phyloP scores from a whole-genome alignment of 2,888 invertebrate species.

The Cosmia trapezina region DNA sequence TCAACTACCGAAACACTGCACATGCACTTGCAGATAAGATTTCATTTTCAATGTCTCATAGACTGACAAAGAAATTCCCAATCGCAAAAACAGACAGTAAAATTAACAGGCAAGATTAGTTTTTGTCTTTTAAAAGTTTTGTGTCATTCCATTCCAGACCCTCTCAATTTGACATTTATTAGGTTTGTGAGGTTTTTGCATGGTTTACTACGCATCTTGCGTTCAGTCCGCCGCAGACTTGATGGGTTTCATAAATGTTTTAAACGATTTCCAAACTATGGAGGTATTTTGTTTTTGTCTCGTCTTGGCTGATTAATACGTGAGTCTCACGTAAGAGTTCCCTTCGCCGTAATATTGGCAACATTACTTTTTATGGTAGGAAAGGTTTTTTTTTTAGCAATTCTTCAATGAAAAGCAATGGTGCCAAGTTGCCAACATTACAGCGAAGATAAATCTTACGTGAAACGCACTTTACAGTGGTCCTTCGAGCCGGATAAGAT shows the following conservation, averaged over 20 bases:
- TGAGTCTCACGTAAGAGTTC: too few relatives aligned
- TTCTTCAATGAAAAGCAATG: too few relatives aligned
- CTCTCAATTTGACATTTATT: too few relatives aligned
- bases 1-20: not conserved
- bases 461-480: not conserved
- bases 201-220: not conserved
- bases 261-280: not conserved
- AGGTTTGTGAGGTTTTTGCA: not conserved
- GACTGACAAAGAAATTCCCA: not conserved
- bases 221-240: not conserved
- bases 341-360: too few relatives aligned
- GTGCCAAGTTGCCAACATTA: too few relatives aligned
- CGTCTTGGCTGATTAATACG: too few relatives aligned
- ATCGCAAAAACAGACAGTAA: not conserved
- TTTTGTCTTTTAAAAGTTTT: not conserved
- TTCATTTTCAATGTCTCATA: not conserved
- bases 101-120: not conserved
- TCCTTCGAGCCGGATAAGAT: conserved; percentile 7
- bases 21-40: not conserved
- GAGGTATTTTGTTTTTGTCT: too few relatives aligned
- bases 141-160: not conserved
- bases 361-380: too few relatives aligned
- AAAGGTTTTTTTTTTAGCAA: too few relatives aligned
- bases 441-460: too few relatives aligned
- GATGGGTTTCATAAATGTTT: not conserved